Conservation (phyloP, 2,888 invertebrate species). For the Pedicia rivosa region DNA sequence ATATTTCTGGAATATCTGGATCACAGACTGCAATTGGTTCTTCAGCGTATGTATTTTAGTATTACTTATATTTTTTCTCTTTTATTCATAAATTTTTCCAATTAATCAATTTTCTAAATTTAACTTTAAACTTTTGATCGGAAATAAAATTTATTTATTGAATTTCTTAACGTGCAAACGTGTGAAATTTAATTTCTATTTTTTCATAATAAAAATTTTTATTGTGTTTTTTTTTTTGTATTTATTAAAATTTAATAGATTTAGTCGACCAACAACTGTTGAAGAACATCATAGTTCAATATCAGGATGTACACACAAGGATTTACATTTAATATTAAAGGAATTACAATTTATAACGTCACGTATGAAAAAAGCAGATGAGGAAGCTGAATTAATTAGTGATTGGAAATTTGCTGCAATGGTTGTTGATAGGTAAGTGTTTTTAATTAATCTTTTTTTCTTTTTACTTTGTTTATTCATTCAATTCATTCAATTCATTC, state of each 20-base stretch:
- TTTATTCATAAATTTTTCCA: not conserved
- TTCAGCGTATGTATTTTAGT: constrained; percentile 38
- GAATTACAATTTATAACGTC: constrained; percentile 91
- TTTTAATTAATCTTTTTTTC: not conserved
- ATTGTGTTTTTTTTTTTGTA: not conserved
- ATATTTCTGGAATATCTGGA: constrained; percentile 41
- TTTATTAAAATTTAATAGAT: constrained; percentile 29
- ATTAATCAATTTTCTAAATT: not conserved
- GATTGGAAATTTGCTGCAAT: constrained; percentile 98
- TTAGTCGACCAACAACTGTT: constrained; percentile 63
- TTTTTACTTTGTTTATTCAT: no score
- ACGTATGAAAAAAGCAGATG: constrained; percentile 87
- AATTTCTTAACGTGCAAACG: no score
- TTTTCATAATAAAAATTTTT: not conserved
- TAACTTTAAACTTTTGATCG: not conserved
- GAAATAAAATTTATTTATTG: not conserved
- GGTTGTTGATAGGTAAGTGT: constrained; percentile 75
- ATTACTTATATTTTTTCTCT: not conserved
- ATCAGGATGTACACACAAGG: constrained; percentile 58
- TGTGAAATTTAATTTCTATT: not conserved
- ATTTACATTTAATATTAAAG: constrained; percentile 77
- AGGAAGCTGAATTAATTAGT: constrained; percentile 81
- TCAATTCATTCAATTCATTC: no score
- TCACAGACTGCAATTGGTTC: constrained; percentile 43
- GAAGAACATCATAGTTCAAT: constrained; percentile 46